phyloP scores from a whole-genome alignment of 2,888 invertebrate genomes.

The Cyclophora albipunctata region DNA sequence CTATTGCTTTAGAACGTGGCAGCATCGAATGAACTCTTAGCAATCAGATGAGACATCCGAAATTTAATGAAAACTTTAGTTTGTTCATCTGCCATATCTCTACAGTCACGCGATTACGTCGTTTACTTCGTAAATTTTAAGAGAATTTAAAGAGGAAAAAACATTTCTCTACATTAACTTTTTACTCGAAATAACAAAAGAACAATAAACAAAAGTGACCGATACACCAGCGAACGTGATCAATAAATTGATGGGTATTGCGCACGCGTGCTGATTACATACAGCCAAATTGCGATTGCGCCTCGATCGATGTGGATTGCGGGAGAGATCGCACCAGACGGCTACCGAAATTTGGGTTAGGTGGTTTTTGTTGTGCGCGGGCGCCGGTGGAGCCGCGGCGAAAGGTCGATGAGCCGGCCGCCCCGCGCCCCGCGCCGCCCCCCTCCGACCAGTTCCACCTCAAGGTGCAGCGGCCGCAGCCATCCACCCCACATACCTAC shows the following conservation, averaged over 20 bases:
- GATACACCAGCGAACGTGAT: constrained; percentile 17
- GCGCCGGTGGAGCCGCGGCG: constrained; percentile 43
- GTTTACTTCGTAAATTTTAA: too few species aligned
- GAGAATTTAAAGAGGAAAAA: too few species aligned
- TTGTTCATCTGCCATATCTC: too few species aligned
- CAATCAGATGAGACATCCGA: too few species aligned
- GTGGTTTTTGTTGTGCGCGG: constrained; percentile 57
- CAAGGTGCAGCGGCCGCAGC: constrained; percentile 65
- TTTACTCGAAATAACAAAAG: too few species aligned
- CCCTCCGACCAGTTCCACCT: constrained; percentile 61
- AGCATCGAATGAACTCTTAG: too few species aligned
- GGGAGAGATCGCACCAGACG: constrained; percentile 60
- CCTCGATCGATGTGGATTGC: constrained; percentile 26
- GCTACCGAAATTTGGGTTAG: constrained; percentile 71
- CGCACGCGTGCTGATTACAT: constrained; percentile 54
- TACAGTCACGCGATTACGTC: too few species aligned
- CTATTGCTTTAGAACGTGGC: too few species aligned
- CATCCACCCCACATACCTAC: constrained; percentile 61
- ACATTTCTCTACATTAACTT: too few species aligned
- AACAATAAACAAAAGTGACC: not conserved
- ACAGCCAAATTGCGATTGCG: constrained; percentile 32
- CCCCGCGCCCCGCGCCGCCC: constrained; percentile 28
- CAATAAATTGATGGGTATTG: constrained; percentile 25
- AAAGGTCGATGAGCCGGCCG: constrained; percentile 62
- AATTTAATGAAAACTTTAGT: too few species aligned